Base-by-base conservation (phyloP, 2,888 invertebrate genomes). In the Campoplex capitator region DNA sequence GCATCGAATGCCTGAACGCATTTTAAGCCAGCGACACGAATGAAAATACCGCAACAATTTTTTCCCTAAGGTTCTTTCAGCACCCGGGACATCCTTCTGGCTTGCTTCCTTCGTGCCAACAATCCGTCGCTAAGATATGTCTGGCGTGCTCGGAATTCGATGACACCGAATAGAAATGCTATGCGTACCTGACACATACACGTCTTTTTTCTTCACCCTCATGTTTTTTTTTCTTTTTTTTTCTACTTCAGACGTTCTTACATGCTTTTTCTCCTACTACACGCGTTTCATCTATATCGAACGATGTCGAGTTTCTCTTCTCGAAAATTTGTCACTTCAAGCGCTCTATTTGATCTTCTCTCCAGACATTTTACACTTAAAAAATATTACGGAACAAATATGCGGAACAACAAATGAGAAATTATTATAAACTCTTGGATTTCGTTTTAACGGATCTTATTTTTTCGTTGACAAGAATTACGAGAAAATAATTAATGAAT, bases 121-220 rank as follows among this genome's bases (percentile, higher is more conserved):
- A 78, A 74, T 62, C 45, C 70, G 65, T 45, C 56, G 68, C 35
- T 58, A 56, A 75, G 86, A 74, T 77, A 86, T 83, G 80, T 81
- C 80, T 77, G 77, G 80, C 83, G 86, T 86, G 86, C 84, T 38
- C n/a, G 78, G 86, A 86, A 86, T 86, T 84, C 84, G 86, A 86
- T 84, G 84, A 81, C 58, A 77, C 58, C 62, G 71, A 81, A 86
- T 74, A 73, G 76, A 65, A 68, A 67, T 51, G 56, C 74, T 70
- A 62, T 70, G 76, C 68, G 51, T 48, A 42, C 42, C 62, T 45
- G 76, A 81, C 71, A 75, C 71, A 79, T 73, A 75, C 28, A 35
- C 28, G 54, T 71, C 51, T 65, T 18, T 58, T 58, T 18, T 45
- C n/a, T 65, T 58, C 42, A 11, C 35, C 54, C 28, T 81, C 48